These are phyloP conservation scores for Rhinichthys klamathensis DNA, from an alignment of 2,113 vertebrate species.

Conservation along the genomic window DNA sequence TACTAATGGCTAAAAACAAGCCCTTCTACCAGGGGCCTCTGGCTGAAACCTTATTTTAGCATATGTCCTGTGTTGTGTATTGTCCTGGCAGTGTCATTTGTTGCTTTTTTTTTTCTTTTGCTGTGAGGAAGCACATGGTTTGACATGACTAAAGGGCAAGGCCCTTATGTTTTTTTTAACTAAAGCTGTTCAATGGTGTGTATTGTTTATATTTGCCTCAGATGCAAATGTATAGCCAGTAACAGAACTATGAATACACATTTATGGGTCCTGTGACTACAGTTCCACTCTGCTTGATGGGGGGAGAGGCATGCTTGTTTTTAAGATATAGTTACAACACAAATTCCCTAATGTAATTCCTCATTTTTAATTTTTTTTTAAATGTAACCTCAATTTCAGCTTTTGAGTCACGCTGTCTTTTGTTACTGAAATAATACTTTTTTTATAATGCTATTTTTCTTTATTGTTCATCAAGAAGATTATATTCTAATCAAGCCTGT, in stretches of 20 bases:
- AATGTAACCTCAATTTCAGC: background rate
- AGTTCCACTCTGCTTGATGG: constrained; percentile 14
- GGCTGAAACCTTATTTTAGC: constrained; percentile 22
- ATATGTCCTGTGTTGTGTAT: constrained; percentile 1
- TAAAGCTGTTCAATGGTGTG: background rate
- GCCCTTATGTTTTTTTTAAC: background rate
- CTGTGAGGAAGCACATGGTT: constrained; percentile 18
- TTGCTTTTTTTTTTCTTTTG: background rate
- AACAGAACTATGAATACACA: constrained; percentile 15
- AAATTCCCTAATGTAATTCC: background rate
- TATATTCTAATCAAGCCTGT: background rate
- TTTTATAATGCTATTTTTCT: background rate
- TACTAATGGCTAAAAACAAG: constrained; percentile 49
- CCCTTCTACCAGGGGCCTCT: constrained; percentile 44
- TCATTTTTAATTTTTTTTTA: background rate
- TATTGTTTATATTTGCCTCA: constrained; percentile 10
- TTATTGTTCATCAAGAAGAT: background rate
- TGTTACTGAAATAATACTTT: background rate
- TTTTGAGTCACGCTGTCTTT: background rate
- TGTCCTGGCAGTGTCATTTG: background rate
- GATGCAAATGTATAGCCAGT: background rate
- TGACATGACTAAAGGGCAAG: background rate
- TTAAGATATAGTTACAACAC: background rate
- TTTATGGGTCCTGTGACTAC: constrained; percentile 13
- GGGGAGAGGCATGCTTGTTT: background rate